Evolutionary conservation across 2,888 invertebrate genomes (phyloP), one percentile per base, ranked within the genome.

Genomic region (Trachelus tabidus): DNA sequence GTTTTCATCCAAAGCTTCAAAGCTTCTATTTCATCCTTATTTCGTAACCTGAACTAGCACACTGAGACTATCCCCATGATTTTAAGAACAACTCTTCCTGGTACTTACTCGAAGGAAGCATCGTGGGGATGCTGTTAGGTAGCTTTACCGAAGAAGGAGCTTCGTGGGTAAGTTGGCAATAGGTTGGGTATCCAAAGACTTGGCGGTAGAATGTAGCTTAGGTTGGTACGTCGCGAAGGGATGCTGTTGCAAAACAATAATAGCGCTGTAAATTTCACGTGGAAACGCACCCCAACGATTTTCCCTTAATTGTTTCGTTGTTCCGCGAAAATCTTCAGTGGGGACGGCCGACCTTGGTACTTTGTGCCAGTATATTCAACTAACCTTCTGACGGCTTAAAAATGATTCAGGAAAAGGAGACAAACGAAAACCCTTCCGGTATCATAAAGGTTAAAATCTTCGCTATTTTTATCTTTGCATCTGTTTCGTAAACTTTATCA

Each of bases 281-380:
- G 11, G n/a, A 75, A 69, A 69, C 74, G 69, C 69, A 77, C 77
- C 75, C 77, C 35, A 75, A 73, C 74, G 75, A 77, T 77, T 74
- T 75, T 77, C 77, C 23, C 74, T 77, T 77, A 77, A 77, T 77
- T 75, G 77, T 77, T 77, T 77, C 77, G 77, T 77, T 77, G 77
- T 77, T 75, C 40, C 71, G 77, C 75, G 73, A 77, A 77, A 77
- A 71, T 56, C 40, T 23, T 56, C 9, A 23, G 23, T 23, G 6
- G 23, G 6, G 23, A 56, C 23, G 9, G 6, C 23, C 40, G 40
- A 56, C 40, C 40, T 56, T 56, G 23, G 40, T 15, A 56, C 40
- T 56, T 56, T 6, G 23, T 56, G 9, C 9, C 40, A 56, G 40
- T 56, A 56, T 23, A 56, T 56, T 56, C 40, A 23, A 56, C 4